These are phyloP conservation scores for Neoitamus cyanurus DNA, from an alignment of 2,888 invertebrate species.

Conservation along the genomic window DNA sequence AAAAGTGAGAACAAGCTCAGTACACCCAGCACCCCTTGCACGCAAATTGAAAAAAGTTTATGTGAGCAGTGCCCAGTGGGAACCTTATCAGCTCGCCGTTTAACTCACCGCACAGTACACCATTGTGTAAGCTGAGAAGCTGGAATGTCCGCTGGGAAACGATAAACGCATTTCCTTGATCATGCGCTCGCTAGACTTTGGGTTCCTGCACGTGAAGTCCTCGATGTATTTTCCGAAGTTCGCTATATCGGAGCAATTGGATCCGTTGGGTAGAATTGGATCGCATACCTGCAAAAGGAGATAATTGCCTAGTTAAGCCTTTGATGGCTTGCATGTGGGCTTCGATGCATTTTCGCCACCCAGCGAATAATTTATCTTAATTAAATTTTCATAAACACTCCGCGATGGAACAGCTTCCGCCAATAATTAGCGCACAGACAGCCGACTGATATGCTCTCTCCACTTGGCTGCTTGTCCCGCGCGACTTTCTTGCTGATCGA, in stretches of 20 bases:
- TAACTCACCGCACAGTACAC: slow-evolving; percentile 83
- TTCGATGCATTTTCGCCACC: not conserved
- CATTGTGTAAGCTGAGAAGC: slow-evolving; percentile 89
- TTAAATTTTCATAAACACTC: not conserved
- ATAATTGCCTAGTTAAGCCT: not conserved
- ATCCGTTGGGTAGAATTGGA: slow-evolving; percentile 72
- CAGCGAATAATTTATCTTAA: slow-evolving; percentile 22
- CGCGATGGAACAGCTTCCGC: not conserved
- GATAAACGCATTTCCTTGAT: slow-evolving; percentile 84
- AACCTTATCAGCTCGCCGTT: not conserved
- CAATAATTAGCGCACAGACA: not conserved
- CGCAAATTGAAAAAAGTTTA: not conserved
- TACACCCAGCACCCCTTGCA: not conserved
- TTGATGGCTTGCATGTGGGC: not conserved
- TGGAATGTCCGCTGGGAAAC: slow-evolving; percentile 92
- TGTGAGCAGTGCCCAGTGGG: not conserved
- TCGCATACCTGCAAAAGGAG: slow-evolving; percentile 75
- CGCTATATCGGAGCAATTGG: slow-evolving; percentile 70
- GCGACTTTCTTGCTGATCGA: not conserved
- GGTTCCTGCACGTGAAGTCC: slow-evolving; percentile 75
- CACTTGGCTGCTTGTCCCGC: not conserved
- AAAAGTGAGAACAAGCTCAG: not conserved
- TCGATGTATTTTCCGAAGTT: slow-evolving; percentile 77
- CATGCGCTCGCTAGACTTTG: slow-evolving; percentile 67
- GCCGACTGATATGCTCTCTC: not conserved